Base-by-base conservation (phyloP, 1,140 invertebrate genomes). In the Caenorhabditis briggsae region DNA sequence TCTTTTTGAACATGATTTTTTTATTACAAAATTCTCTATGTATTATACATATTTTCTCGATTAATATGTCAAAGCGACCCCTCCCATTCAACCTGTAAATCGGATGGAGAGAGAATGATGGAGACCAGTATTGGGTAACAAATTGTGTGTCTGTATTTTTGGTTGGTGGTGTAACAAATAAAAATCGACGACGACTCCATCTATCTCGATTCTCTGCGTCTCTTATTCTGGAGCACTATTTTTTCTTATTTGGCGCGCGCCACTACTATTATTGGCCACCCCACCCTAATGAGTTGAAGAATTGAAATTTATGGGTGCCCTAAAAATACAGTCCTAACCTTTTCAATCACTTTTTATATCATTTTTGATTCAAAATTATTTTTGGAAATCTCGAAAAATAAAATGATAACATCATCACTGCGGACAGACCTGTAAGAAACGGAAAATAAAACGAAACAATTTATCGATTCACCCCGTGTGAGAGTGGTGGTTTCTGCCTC, bases 401-500 rank as follows among this genome's bases (percentile, higher is more conserved):
- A 78, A 50, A 50, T 78, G 33, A 33, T 33, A 33, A 18, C 53
- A 46, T 50, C 50, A 78, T 78, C 70, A 50, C 53, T 41, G 50
- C 25, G 14, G 43, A 46, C 64, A 50, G 70, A 78, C 70, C 50
- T 50, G 70, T 78, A 78, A 78, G 70, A 78, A 50, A 25, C 7
- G 46, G 18, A 78, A 70, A 70, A 70, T 18, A 50, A n/a, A 41
- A 61, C 59, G 59, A 61, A 78, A 78, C 70, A 78, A 78, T 78
- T 78, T 53, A 78, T 78, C 23, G 70, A 78, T 78, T 61, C 56
- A 14, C 14, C 14, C 14, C n/a, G 18, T 58, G 8, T 20, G 56
- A n/a, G n/a, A n/a, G n/a, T n/a, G 50, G 50, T 53, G 50, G 9
- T 18, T 53, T 18, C 46, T 46, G 64, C n/a, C 33, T 70, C 11